Base-by-base conservation (phyloP, 2,113 vertebrate species). In the Fulmarus glacialis region DNA sequence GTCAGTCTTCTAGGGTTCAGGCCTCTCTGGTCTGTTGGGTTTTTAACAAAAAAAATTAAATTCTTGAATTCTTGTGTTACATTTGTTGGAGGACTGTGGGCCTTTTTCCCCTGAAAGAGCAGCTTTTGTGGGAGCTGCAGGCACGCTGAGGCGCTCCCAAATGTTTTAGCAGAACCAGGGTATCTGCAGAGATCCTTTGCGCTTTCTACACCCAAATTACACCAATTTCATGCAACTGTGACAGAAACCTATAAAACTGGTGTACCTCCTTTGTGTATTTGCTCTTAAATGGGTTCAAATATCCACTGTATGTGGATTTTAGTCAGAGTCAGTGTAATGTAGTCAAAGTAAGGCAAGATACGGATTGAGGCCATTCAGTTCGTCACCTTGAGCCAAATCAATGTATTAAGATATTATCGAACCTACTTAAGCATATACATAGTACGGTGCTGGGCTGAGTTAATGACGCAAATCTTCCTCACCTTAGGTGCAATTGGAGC, bases 91-190 rank as follows among this genome's bases (percentile, higher is more conserved):
- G 43, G 29, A 17, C 36, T n/a, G 1, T 21, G 48, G n/a, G 21
- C 11, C n/a, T 80, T 89, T 72, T 80, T 8, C 14, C 8, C 11
- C 36, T 30, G 34, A 64, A 72, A 63, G 22, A 45, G 27, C 60
- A 71, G 32, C 8, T 71, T 87, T 53, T 55, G 32, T 12, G 52
- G 59, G 52, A 42, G 26, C 45, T 93, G 36, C 19, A 9, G 47
- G 15, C 32, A 24, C 0, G 0, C 43, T 67, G 40, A 75, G 59
- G 13, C 3, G 2, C 30, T 79, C 52, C 16, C 9, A 9, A 19
- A 56, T 72, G 6, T 53, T 92, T 72, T 47, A 72, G 77, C 26
- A 67, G 64, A 55, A 32, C 17, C 50, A 29, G 3, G 12, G 12
- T 42, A 9, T 62, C 64, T 16, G 38, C 50, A 34, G 55, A 50